phyloP scores from a whole-genome alignment of 2,797 vertebrate genomes.

The Pseudocheirus occidentalis region DNA sequence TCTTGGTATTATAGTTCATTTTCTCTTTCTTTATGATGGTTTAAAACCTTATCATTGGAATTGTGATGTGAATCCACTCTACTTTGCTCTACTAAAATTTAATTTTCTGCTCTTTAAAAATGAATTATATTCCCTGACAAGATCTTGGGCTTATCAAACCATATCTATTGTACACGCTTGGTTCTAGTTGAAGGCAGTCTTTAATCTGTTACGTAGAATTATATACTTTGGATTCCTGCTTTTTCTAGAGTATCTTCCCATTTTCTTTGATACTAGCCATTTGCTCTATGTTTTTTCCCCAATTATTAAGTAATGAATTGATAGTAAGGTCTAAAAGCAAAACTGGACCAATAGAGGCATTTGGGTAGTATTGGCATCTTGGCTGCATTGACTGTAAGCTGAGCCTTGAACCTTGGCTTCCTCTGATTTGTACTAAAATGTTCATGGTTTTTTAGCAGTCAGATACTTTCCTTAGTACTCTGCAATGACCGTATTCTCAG shows the following conservation, averaged over 20 bases:
- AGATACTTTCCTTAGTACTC: too few species aligned
- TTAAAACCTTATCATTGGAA: not conserved
- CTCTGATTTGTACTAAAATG: too few species aligned
- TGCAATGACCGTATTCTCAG: too few species aligned
- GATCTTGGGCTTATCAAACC: not conserved
- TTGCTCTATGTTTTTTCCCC: not conserved
- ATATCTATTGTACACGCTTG: not conserved
- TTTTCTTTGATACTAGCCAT: not conserved
- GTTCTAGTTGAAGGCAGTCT: not conserved
- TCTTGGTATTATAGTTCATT: not conserved
- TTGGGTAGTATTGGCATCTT: not conserved
- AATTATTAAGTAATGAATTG: not conserved
- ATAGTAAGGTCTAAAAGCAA: not conserved
- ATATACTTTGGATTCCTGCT: not conserved
- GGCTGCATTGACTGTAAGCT: too few species aligned
- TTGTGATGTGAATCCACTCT: not conserved
- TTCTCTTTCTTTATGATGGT: not conserved
- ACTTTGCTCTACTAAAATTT: not conserved
- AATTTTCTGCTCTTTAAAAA: not conserved
- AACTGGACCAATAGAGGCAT: not conserved
- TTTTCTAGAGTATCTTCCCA: not conserved
- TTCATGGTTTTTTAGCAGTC: not conserved
- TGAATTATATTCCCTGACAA: not conserved
- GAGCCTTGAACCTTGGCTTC: not conserved
- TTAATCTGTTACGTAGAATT: not conserved